A percentile compares a stretch with the other conserved stretches of the same genome.
Evolutionary conservation across 2,888 invertebrate genomes (phyloP).

Genomic region (Dione juno): DNA sequence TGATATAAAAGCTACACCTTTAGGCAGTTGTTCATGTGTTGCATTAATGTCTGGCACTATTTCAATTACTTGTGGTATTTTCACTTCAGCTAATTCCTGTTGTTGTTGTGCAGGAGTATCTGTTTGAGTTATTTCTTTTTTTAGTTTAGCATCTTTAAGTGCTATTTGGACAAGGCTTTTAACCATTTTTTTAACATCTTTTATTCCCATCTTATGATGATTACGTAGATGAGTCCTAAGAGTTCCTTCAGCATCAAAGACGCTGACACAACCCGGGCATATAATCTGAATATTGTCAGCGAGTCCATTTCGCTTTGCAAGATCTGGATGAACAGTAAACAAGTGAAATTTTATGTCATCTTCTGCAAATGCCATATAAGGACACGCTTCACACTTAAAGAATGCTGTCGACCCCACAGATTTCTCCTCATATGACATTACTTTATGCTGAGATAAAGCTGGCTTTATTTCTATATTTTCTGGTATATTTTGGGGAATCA

Average conservation of each 20-base stretch:
- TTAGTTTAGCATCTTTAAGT: conserved; percentile 72
- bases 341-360: conserved; percentile 81
- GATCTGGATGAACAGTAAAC: conserved; percentile 74
- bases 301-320: conserved; percentile 79
- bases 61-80: conserved; percentile 78
- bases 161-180: conserved; percentile 80
- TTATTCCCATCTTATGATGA: conserved; percentile 87
- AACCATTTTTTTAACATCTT: conserved; percentile 84
- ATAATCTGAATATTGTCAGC: conserved; percentile 81
- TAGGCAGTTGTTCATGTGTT: conserved; percentile 63
- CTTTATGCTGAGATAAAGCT: conserved; percentile 64
- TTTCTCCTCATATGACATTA: conserved; percentile 79
- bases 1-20: conserved; percentile 75
- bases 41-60: conserved; percentile 69
- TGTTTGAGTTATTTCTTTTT: conserved; percentile 62
- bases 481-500: conserved; percentile 48
- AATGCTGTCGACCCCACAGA: conserved; percentile 78
- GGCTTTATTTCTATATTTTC: conserved; percentile 54
- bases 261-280: conserved; percentile 87
- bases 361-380: conserved; percentile 80
- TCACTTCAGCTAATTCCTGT: conserved; percentile 62
- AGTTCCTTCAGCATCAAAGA: conserved; percentile 85
- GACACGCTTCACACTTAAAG: conserved; percentile 82
- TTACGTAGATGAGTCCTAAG: conserved; percentile 85
- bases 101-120: conserved; percentile 49